phyloP scores from a whole-genome alignment of 1,140 invertebrate genomes.

The Amphibalanus amphitrite region DNA sequence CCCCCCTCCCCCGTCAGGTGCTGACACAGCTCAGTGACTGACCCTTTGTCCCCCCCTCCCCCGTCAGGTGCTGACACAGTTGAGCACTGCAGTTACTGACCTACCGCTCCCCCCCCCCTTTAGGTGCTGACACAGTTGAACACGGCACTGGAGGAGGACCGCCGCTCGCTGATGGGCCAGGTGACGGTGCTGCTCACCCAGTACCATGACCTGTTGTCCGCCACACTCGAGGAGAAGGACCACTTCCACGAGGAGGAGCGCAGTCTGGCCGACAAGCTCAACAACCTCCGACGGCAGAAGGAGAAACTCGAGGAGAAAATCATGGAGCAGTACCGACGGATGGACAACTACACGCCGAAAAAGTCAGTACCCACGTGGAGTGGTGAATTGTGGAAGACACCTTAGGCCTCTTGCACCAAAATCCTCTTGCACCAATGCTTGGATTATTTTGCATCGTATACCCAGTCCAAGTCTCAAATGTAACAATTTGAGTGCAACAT shows the following conservation, averaged over 20 bases:
- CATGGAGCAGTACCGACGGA: slow-evolving; percentile 84
- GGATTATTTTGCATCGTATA: too few relatives aligned
- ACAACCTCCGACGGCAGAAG: slow-evolving; percentile 77
- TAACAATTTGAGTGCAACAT: too few relatives aligned
- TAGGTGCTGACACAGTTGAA: slow-evolving; percentile 67
- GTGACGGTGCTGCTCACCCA: slow-evolving; percentile 69
- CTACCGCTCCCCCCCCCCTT: slow-evolving; percentile 17
- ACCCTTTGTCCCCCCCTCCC: too few relatives aligned
- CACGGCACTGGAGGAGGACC: slow-evolving; percentile 61
- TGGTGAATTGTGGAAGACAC: too few relatives aligned
- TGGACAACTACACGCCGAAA: slow-evolving; percentile 56
- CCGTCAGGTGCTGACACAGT: slow-evolving; percentile 50
- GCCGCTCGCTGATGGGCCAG: slow-evolving; percentile 74
- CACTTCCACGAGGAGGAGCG: slow-evolving; percentile 85
- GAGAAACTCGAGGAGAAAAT: slow-evolving; percentile 96
- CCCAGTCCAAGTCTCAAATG: too few relatives aligned
- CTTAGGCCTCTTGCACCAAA: too few relatives aligned
- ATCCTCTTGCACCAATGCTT: too few relatives aligned
- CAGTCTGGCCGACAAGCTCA: slow-evolving; percentile 72
- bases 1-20: too few relatives aligned
- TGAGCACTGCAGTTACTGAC: too few relatives aligned
- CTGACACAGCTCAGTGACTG: too few relatives aligned
- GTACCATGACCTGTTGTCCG: slow-evolving; percentile 76
- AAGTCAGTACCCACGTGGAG: slow-evolving; percentile 29
- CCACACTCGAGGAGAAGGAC: slow-evolving; percentile 82